Evolutionary conservation across 1,140 invertebrate species (phyloP).

Genomic region (Drosophila orosa): DNA sequence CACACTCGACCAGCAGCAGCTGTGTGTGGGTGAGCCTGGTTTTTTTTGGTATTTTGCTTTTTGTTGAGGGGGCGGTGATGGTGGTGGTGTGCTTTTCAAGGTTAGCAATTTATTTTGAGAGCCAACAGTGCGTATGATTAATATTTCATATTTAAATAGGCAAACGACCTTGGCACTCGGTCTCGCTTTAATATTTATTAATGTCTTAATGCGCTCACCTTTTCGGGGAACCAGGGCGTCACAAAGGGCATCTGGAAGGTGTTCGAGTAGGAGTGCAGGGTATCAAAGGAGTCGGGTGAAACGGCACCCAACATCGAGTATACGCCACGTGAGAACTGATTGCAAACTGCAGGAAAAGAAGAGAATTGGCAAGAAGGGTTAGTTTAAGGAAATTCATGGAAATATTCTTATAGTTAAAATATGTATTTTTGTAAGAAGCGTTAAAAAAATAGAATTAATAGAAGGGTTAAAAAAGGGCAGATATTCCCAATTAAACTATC

Average conservation of each 20-base stretch:
- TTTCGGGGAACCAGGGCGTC: slow-evolving; percentile 96
- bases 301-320: slow-evolving; percentile 96
- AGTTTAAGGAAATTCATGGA: not conserved
- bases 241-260: slow-evolving; percentile 98
- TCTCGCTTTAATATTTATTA: slow-evolving; percentile 74
- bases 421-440: not conserved
- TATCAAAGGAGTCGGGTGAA: slow-evolving; percentile 96
- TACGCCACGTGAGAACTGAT: slow-evolving; percentile 94
- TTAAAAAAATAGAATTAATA: not conserved
- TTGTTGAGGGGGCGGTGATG: not conserved
- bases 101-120: slow-evolving; percentile 70
- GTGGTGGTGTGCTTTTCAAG: slow-evolving; percentile 55
- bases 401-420: not conserved
- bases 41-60: slow-evolving; percentile 2
- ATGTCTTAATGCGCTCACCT: slow-evolving; percentile 86
- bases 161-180: slow-evolving; percentile 36
- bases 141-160: slow-evolving; percentile 82
- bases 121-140: slow-evolving; percentile 80
- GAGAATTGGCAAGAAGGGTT: not conserved
- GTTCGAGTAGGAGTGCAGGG: slow-evolving; percentile 96
- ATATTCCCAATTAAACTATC: not conserved
- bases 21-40: slow-evolving; percentile 1
- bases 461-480: not conserved
- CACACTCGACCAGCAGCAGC: slow-evolving; percentile 14
- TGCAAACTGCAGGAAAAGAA: slow-evolving; percentile 91